Evolutionary conservation across 2,888 invertebrate genomes (phyloP), one percentile per base, ranked within the genome.

Genomic region (Mystacides longicornis): DNA sequence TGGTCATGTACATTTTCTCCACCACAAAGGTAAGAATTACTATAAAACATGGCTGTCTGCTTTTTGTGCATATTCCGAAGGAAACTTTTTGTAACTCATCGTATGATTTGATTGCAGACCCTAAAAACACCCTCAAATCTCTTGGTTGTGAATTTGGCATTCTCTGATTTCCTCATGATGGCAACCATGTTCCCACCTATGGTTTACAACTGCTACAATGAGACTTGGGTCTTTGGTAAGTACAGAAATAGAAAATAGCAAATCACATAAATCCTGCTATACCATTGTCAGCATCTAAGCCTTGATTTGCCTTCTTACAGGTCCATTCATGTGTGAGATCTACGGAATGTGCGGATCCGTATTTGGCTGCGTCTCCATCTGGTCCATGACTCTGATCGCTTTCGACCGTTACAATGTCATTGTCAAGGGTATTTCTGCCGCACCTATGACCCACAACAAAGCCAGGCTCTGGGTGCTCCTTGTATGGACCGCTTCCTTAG

Each of bases 321-420:
- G 89, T 64, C 86, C 91, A 46, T 73, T 92, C 54, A 86, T 89
- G 72, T 95, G 94, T 70, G 87, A 93, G 70, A 66, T 95, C 2
- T 94, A 95, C 71, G 93, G 84, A 43, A 84, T 91, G 74, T 78
- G 83, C 52, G 94, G 94, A 31, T 94, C 93, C 42, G 79, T 93
- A 56, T 93, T 89, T 67, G 95, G 95, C 58, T 89, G 92, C 69
- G 82, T 81, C 64, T 94, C 93, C 57, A 95, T 95, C 67, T 93
- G 93, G 90, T 87, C 91, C 23, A 91, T 95, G 90, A 87, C 88
- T 16, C 85, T 88, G 83, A 93, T 95, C 64, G 90, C 94, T 56
- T 81, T 93, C 66, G 95, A 95, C 71, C 82, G 95, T 64, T 95
- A 94, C 80, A 91, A 92, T 69, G 94, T 94, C 56, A 95, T 95